These are phyloP conservation scores for Apeltes quadracus DNA, from an alignment of 2,113 vertebrate species.

Conservation along the genomic window DNA sequence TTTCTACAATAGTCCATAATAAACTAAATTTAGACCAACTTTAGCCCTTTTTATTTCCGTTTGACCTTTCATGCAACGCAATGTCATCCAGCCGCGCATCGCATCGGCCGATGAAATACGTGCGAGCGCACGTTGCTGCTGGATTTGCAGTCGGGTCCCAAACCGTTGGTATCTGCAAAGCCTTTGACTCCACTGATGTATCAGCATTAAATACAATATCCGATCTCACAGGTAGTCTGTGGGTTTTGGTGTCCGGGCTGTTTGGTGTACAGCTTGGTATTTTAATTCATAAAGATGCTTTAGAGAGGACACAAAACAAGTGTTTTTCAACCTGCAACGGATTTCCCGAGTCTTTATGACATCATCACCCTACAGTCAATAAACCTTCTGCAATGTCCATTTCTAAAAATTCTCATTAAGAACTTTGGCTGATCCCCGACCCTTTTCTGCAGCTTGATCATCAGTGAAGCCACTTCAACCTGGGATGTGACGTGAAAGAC, in stretches of 20 bases:
- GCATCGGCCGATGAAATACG: not conserved
- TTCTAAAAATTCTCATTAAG: not conserved
- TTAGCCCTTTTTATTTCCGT: not conserved
- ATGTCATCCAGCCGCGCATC: not conserved
- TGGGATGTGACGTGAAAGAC: slow-evolving; percentile 27
- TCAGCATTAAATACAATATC: not conserved
- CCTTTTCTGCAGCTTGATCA: not conserved
- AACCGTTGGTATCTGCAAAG: not conserved
- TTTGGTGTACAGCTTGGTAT: not conserved
- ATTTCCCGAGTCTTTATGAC: not conserved
- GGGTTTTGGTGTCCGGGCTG: not conserved
- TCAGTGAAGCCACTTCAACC: slow-evolving; percentile 5
- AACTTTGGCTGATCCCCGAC: not conserved
- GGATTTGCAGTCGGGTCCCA: not conserved
- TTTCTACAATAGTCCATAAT: not conserved
- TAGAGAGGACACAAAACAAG: not conserved
- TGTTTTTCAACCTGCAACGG: not conserved
- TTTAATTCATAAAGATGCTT: not conserved
- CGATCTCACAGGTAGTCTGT: not conserved
- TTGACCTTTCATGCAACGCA: not conserved
- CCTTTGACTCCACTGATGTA: not conserved
- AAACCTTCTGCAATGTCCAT: not conserved
- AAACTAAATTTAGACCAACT: not conserved
- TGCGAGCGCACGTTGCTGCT: not conserved
- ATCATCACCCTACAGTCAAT: too few relatives aligned